phyloP scores from a whole-genome alignment of 1,140 invertebrate species.

The Diplogasteroides magnus region DNA sequence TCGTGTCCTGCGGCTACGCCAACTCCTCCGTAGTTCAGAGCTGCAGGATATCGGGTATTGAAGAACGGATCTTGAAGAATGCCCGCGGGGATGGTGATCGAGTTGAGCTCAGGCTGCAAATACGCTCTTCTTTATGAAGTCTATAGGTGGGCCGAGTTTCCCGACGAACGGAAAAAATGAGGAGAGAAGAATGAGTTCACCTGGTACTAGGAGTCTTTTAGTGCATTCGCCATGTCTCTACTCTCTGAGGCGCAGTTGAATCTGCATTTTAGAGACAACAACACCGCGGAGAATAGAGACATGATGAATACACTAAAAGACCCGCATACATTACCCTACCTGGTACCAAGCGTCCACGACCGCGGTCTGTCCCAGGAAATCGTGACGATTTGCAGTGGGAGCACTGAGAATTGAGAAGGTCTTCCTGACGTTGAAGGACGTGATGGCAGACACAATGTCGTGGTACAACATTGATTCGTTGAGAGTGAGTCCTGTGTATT shows the following conservation, averaged over 20 bases:
- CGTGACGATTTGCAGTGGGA: neutral
- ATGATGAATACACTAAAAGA: neutral
- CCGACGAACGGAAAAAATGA: neutral
- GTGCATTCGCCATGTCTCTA: too few relatives aligned
- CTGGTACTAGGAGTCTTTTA: too few relatives aligned
- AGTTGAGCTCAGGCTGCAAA: constrained; percentile 5
- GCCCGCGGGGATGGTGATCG: neutral
- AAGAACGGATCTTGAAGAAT: constrained; percentile 14
- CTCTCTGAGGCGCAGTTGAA: too few relatives aligned
- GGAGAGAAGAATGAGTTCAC: neutral
- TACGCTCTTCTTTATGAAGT: neutral
- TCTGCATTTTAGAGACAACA: too few relatives aligned
- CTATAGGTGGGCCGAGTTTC: neutral
- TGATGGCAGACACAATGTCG: neutral
- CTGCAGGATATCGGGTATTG: constrained; percentile 47
- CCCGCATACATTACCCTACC: constrained; percentile 11
- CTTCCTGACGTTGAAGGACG: neutral
- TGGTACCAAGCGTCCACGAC: constrained; percentile 20
- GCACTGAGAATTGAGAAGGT: neutral
- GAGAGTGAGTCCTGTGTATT: constrained; percentile 13
- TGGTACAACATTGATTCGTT: too few relatives aligned
- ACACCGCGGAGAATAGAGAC: neutral
- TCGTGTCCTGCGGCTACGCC: constrained; percentile 93
- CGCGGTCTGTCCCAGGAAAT: constrained; percentile 11
- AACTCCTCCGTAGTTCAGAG: constrained; percentile 90